Evolutionary conservation across 1,140 invertebrate genomes (phyloP), one percentile per base, ranked within the genome.

Genomic region (Tachypleus tridentatus): DNA sequence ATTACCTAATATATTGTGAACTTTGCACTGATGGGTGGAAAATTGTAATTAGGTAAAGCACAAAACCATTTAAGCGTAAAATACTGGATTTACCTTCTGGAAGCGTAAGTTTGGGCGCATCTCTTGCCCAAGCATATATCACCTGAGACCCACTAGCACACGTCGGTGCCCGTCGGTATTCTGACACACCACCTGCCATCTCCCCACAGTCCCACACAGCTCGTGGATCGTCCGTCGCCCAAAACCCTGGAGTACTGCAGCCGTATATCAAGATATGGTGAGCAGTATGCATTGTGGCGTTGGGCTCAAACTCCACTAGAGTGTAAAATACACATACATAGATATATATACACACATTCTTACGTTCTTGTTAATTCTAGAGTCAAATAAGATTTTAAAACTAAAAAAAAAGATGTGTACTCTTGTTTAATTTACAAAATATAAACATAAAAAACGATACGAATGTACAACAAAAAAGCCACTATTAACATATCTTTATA

Each of bases 221-320:
- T 51, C 72, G 49, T 8, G 73, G 73, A 7, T 67, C 70, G 64
- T 73, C 73, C n/a, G 71, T 53, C 68, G 88, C 83, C 62, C 83
- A 77, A 56, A 82, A 85, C 52, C 93, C 93, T n/a, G 53, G 53
- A 67, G 82, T 80, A 49, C 82, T 80, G 71, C 97, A 99, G 8
- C 95, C 96, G 77, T 96, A 98, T 0, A 99, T 77, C 65, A 98
- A 79, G 83, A 98, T 97, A 76, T 99, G 97, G 80, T 99, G 97
- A 7, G 91, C 91, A 3, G 86, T 88, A 70, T 87, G 78, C 85
- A 88, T 92, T 3, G 88, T 87, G 3, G 93, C 92, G 76, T 96
- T 93, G 4, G 97, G 94, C 75, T 91, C 83, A 78, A 96, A 98
- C 64, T 88, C 91, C 73, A 92, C 91, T 93, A 67, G 83, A 83